Conservation (phyloP, 2,797 vertebrate species). For the Girardinus metallicus region DNA sequence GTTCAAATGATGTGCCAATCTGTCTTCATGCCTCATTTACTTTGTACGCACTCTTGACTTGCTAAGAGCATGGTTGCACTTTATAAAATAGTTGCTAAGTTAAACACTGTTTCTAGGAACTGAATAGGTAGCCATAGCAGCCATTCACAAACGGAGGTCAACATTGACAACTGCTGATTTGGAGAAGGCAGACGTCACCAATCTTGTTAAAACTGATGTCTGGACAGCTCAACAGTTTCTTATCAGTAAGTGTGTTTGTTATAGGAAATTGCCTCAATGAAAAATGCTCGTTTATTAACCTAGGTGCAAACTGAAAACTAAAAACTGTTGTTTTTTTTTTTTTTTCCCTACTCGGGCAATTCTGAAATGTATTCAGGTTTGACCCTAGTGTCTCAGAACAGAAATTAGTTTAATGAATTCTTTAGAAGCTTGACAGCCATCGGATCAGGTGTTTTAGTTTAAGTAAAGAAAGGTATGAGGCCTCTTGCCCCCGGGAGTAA, state of each 20-base stretch:
- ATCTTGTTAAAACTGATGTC: constrained; percentile 43
- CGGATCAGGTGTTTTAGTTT: constrained; percentile 74
- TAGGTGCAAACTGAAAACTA: constrained; percentile 37
- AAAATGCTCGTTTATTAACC: constrained; percentile 25
- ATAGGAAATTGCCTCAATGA: constrained; percentile 46
- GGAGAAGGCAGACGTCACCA: constrained; percentile 41
- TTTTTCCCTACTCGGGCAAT: not conserved
- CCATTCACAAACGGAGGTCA: constrained; percentile 59
- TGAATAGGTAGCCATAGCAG: constrained; percentile 54
- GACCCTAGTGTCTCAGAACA: constrained; percentile 26
- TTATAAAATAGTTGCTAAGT: constrained; percentile 47
- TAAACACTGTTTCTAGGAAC: constrained; percentile 30
- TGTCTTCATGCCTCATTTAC: not conserved
- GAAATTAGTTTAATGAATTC: constrained; percentile 36
- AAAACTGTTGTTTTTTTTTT: constrained; percentile 5
- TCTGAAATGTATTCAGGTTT: constrained; percentile 40
- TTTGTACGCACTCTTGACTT: not conserved
- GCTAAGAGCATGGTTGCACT: not conserved
- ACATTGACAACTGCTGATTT: constrained; percentile 55
- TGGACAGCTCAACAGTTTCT: constrained; percentile 54
- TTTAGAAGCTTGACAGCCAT: constrained; percentile 50
- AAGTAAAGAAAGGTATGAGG: constrained; percentile 58
- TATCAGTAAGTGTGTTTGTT: constrained; percentile 53
- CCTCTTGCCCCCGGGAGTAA: constrained; percentile 67
- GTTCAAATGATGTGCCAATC: not conserved